A percentile compares a stretch with the other conserved stretches of the same genome.
Conservation (phyloP, 2,888 invertebrate genomes). For the Allolobophora icterica region DNA sequence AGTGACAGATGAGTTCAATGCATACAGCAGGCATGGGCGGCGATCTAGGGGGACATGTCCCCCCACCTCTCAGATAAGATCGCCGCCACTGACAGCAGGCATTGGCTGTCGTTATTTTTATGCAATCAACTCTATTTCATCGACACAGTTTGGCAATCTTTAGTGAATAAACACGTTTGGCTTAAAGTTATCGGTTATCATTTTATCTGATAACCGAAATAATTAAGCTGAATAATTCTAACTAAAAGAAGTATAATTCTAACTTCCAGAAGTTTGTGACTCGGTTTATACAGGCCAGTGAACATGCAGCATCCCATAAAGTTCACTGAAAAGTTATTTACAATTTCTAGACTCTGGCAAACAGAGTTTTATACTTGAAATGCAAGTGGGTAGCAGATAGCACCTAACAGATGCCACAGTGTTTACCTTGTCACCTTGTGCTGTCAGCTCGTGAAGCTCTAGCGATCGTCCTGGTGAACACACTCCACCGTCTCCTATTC, state of each 20-base stretch:
- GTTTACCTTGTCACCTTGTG: too few species aligned
- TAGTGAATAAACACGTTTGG: background rate
- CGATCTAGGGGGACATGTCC: too few species aligned
- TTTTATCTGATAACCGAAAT: background rate
- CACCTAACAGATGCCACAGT: background rate
- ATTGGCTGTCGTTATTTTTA: background rate
- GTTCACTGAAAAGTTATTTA: background rate
- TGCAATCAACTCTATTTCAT: background rate
- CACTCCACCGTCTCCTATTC: too few species aligned
- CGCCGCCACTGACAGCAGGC: too few species aligned
- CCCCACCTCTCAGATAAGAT: too few species aligned
- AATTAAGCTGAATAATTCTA: background rate
- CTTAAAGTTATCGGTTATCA: background rate
- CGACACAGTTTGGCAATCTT: background rate
- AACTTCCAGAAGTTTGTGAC: constrained; percentile 17
- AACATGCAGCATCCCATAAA: background rate
- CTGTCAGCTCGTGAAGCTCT: too few species aligned
- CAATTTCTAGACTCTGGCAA: constrained; percentile 7
- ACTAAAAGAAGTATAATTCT: background rate
- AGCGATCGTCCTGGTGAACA: too few species aligned
- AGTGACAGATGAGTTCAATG: background rate
- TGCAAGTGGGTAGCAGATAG: background rate
- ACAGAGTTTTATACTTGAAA: background rate
- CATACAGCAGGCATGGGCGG: background rate
- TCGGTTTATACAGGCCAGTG: background rate